phyloP scores from a whole-genome alignment of 2,888 invertebrate genomes.

The Drosophila nr. perissopoda region DNA sequence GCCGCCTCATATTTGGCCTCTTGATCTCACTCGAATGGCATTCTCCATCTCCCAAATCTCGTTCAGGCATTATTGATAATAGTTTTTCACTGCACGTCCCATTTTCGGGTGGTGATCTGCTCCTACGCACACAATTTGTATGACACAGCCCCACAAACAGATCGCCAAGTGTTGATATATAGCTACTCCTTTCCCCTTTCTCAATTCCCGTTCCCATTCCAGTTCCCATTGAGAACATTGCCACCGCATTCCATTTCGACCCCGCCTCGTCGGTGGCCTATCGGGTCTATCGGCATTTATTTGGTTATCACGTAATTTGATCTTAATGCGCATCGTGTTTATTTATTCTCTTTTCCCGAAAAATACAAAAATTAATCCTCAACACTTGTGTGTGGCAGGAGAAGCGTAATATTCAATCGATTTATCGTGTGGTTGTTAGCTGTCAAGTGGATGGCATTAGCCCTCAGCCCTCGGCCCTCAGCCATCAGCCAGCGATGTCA shows the following conservation, averaged over 20 bases:
- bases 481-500: conserved; percentile 57
- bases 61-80: conserved; percentile 68
- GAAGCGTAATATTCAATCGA: conserved; percentile 70
- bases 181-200: conserved; percentile 3
- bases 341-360: conserved; percentile 45
- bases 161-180: conserved; percentile 46
- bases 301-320: conserved; percentile 74
- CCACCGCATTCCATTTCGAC: conserved; percentile 54
- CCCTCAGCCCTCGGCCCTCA: conserved; percentile 36
- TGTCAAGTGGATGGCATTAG: conserved; percentile 73
- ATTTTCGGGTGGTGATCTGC: conserved; percentile 59
- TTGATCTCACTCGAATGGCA: conserved; percentile 58
- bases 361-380: conserved; percentile 67
- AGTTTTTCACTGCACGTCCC: conserved; percentile 68
- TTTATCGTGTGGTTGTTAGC: conserved; percentile 73
- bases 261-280: conserved; percentile 47
- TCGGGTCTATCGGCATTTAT: conserved; percentile 50
- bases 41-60: conserved; percentile 21
- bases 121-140: conserved; percentile 62
- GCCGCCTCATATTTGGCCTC: conserved; percentile 75
- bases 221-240: conserved; percentile 36
- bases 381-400: conserved; percentile 36
- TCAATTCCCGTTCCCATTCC: neutral
- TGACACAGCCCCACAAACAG: conserved; percentile 36
- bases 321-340: conserved; percentile 79